Evolutionary conservation across 64 coral and sea anemone species (phyloP).

Genomic region (Pocillopora damicornis): DNA sequence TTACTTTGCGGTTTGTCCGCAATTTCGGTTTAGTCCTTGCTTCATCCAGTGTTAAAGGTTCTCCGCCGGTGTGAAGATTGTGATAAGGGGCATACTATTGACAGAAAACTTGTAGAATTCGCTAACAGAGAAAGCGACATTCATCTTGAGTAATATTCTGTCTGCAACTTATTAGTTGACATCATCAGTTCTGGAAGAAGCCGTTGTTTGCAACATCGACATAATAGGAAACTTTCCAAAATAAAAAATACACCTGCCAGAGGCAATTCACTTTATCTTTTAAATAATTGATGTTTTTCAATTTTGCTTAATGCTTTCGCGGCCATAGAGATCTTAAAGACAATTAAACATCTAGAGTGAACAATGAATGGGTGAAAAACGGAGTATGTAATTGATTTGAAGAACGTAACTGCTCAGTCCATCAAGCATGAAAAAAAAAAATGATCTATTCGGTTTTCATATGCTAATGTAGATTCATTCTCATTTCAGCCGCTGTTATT

Average conservation of each 20-base stretch:
- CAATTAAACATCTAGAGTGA: constrained; percentile 19
- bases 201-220: not conserved
- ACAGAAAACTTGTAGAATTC: not conserved
- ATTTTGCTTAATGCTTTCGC: constrained; percentile 28
- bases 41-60: not conserved
- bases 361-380: constrained; percentile 1
- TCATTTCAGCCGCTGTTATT: not conserved
- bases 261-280: not conserved
- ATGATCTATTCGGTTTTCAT: not conserved
- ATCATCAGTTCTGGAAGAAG: not conserved
- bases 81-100: not conserved
- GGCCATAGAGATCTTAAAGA: constrained; percentile 20
- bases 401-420: not conserved
- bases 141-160: too few relatives aligned
- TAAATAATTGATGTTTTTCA: constrained; percentile 34
- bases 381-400: constrained; percentile 26
- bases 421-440: not conserved
- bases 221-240: not conserved
- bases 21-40: not conserved
- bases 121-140: not conserved
- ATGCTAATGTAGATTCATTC: not conserved
- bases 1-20: constrained; percentile 20
- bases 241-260: constrained; percentile 16
- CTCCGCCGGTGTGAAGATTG: not conserved
- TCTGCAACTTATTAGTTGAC: too few relatives aligned